phyloP scores from a whole-genome alignment of 2,797 vertebrate genomes.

The Remorina albescens region DNA sequence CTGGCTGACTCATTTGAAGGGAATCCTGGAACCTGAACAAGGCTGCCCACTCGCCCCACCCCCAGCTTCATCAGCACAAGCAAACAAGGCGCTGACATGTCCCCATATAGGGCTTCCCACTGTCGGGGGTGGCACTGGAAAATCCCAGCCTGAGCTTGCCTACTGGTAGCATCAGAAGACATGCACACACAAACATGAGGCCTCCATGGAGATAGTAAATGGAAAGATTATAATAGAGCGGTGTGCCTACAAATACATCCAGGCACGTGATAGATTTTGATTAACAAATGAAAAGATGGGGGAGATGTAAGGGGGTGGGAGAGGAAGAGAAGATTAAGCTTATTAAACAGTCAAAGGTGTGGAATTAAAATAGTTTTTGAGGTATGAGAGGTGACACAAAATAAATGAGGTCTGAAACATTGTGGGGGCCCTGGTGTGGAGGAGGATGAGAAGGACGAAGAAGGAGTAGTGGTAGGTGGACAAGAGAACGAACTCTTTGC shows the following conservation, averaged over 20 bases:
- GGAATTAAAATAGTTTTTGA: slow-evolving; percentile 63
- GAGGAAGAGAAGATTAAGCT: slow-evolving; percentile 58
- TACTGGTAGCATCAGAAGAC: slow-evolving; percentile 60
- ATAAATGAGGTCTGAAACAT: slow-evolving; percentile 64
- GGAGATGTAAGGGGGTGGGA: slow-evolving; percentile 51
- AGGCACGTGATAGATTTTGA: slow-evolving; percentile 50
- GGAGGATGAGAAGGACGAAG: slow-evolving; percentile 67
- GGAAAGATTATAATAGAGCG: slow-evolving; percentile 47
- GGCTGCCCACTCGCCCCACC: slow-evolving; percentile 87
- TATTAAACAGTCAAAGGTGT: slow-evolving; percentile 64
- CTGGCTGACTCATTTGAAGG: slow-evolving; percentile 89
- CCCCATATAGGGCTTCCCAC: slow-evolving; percentile 83
- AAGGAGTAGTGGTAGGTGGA: slow-evolving; percentile 75
- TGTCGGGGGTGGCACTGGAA: slow-evolving; percentile 81
- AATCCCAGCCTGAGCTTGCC: slow-evolving; percentile 74
- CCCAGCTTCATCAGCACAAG: slow-evolving; percentile 85
- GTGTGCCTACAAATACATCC: slow-evolving; percentile 42
- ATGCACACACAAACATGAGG: slow-evolving; percentile 47
- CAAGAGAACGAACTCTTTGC: slow-evolving; percentile 74
- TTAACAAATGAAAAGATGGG: slow-evolving; percentile 50
- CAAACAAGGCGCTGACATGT: slow-evolving; percentile 85
- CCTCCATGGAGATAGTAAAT: slow-evolving; percentile 48
- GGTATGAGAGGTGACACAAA: slow-evolving; percentile 68
- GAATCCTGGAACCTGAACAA: slow-evolving; percentile 88
- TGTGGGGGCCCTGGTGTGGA: slow-evolving; percentile 49